Conservation (phyloP, 2,113 vertebrate genomes). For the Callaeas wilsoni region DNA sequence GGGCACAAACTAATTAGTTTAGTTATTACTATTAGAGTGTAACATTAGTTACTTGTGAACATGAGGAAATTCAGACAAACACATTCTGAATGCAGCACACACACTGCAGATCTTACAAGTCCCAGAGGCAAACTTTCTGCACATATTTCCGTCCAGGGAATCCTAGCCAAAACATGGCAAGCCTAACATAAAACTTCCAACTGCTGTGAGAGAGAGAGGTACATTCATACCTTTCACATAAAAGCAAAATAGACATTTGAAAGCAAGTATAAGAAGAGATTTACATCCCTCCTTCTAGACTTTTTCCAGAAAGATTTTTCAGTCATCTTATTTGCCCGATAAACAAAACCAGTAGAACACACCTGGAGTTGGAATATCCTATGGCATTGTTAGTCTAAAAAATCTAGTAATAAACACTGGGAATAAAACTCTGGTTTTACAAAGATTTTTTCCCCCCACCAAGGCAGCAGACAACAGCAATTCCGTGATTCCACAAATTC, state of each 20-base stretch:
- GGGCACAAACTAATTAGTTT: not conserved
- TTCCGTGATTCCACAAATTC: not conserved
- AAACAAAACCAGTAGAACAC: not conserved
- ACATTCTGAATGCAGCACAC: not conserved
- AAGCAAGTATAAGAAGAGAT: not conserved
- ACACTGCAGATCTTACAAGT: not conserved
- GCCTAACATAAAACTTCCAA: constrained; percentile 10
- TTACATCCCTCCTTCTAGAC: not conserved
- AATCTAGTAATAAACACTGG: not conserved
- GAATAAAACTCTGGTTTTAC: not conserved
- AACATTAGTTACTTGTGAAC: not conserved
- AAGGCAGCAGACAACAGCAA: not conserved
- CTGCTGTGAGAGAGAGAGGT: not conserved
- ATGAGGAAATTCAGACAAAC: not conserved
- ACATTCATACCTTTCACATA: constrained; percentile 34
- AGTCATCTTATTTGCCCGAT: not conserved
- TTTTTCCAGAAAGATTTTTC: not conserved
- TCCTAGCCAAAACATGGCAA: constrained; percentile 28
- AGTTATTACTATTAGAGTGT: no score
- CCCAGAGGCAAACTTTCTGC: constrained; percentile 20
- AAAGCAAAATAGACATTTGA: not conserved
- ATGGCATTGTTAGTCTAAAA: not conserved
- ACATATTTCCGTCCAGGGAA: constrained; percentile 18
- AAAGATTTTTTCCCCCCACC: not conserved
- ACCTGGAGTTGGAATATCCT: not conserved